phyloP scores from a whole-genome alignment of 2,888 invertebrate genomes.

The Diplolepis rosae region DNA sequence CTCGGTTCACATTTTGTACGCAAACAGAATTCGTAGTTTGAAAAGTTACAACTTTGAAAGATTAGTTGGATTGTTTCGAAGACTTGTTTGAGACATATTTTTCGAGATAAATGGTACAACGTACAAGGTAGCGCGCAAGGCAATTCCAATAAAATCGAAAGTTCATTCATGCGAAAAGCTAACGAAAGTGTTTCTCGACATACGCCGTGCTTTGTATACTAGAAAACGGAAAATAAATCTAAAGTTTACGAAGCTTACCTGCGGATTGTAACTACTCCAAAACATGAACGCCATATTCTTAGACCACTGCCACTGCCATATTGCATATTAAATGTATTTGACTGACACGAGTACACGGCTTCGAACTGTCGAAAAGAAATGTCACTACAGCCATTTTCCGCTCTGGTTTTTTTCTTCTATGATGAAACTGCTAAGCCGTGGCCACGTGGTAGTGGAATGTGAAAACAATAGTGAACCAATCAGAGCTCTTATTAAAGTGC shows the following conservation, averaged over 20 bases:
- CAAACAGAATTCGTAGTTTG: background rate
- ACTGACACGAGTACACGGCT: slow-evolving; percentile 24
- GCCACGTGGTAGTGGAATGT: slow-evolving; percentile 16
- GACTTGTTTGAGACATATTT: slow-evolving; percentile 13
- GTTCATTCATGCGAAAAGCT: background rate
- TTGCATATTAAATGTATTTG: slow-evolving; percentile 30
- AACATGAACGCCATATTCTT: slow-evolving; percentile 30
- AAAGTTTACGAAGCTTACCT: slow-evolving; percentile 10
- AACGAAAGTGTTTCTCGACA: background rate
- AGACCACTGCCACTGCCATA: slow-evolving; percentile 26
- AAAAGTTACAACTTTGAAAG: background rate
- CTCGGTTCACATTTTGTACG: background rate
- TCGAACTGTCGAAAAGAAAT: slow-evolving; percentile 24
- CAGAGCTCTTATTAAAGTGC: background rate
- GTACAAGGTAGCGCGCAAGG: background rate
- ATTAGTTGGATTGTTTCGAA: background rate
- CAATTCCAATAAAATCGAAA: slow-evolving; percentile 15
- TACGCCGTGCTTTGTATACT: background rate
- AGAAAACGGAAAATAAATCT: background rate
- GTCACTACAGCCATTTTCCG: slow-evolving; percentile 29
- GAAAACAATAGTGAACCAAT: background rate
- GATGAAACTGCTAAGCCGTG: background rate
- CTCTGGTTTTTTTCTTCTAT: slow-evolving; percentile 14
- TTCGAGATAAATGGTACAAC: slow-evolving; percentile 13
- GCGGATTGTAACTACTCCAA: slow-evolving; percentile 21